These are phyloP conservation scores for Heteromyza rotundicornis DNA, from an alignment of 2,888 invertebrate species.

Conservation along the genomic window DNA sequence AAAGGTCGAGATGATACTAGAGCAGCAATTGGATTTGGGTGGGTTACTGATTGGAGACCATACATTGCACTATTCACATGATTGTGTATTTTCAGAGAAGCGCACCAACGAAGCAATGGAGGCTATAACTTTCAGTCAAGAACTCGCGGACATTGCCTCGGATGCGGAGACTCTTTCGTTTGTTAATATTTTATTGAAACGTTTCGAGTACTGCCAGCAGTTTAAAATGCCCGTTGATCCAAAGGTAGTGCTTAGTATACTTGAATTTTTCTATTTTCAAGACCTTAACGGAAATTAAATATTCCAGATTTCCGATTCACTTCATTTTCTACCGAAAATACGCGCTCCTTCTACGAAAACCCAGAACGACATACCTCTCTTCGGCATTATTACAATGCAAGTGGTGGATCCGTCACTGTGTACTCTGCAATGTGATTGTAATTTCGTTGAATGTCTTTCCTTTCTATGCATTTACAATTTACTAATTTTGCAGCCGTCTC, in stretches of 20 bases:
- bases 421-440: constrained; percentile 64
- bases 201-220: constrained; percentile 70
- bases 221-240: constrained; percentile 63
- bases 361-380: constrained; percentile 64
- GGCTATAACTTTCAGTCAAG: constrained; percentile 71
- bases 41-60: neutral
- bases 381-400: constrained; percentile 70
- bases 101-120: constrained; percentile 67
- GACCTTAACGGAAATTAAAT: too few relatives aligned
- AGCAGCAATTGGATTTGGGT: constrained; percentile 64
- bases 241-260: constrained; percentile 48
- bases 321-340: constrained; percentile 67
- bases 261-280: too few relatives aligned
- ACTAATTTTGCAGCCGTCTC: constrained; percentile 31
- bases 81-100: constrained; percentile 59
- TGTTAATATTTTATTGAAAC: constrained; percentile 69
- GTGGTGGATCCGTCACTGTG: constrained; percentile 70
- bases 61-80: too few relatives aligned
- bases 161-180: constrained; percentile 76
- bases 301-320: constrained; percentile 61
- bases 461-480: neutral
- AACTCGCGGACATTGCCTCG: constrained; percentile 70
- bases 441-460: neutral
- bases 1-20: constrained; percentile 65
- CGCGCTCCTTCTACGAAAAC: constrained; percentile 61